These are phyloP conservation scores for Sternotherus odoratus DNA, from an alignment of 2,797 vertebrate genomes.

Conservation along the genomic window DNA sequence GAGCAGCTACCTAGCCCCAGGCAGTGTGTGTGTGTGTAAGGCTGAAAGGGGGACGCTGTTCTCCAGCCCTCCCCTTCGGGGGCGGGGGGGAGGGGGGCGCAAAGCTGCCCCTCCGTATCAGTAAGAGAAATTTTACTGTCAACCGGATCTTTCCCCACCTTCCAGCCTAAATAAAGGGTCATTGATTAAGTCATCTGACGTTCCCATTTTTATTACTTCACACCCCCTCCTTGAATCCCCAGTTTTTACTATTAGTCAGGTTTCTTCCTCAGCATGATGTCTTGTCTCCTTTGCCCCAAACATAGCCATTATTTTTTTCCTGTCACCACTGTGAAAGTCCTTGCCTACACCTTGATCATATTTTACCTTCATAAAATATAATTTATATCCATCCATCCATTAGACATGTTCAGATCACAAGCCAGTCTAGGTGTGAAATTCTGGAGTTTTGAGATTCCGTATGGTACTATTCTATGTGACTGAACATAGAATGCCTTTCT, in stretches of 20 bases:
- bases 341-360: rapidly evolving
- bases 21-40: too few relatives aligned
- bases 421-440: not conserved
- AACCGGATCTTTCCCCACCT: not conserved
- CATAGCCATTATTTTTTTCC: not conserved
- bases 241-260: not conserved
- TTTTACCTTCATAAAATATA: not conserved
- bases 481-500: not conserved
- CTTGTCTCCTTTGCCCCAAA: not conserved
- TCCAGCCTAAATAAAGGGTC: not conserved
- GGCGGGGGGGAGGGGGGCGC: too few relatives aligned
- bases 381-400: not conserved
- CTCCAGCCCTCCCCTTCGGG: too few relatives aligned
- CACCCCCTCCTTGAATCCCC: not conserved
- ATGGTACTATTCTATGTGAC: not conserved
- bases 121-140: too few relatives aligned
- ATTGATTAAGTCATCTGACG: not conserved
- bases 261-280: not conserved
- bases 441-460: not conserved
- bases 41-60: too few relatives aligned
- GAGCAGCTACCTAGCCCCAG: too few relatives aligned
- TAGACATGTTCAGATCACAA: not conserved
- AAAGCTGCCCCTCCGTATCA: too few relatives aligned
- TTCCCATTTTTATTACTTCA: not conserved
- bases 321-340: not conserved